Conservation (phyloP, 2,113 vertebrate genomes). For the Calypte anna region DNA sequence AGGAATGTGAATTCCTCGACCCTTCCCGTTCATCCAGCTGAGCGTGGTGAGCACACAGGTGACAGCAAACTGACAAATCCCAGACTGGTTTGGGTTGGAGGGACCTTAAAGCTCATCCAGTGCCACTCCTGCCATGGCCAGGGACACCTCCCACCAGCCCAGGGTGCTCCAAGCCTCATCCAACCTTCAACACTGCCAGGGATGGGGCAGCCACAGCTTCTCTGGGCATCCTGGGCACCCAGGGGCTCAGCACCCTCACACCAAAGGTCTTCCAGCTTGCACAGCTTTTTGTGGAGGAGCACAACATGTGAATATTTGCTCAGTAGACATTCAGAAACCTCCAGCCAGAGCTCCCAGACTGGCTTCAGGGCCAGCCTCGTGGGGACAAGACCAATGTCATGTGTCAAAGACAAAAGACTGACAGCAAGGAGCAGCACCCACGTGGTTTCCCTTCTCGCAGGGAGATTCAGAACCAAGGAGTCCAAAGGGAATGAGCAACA, state of each 20-base stretch:
- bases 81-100: too few relatives aligned
- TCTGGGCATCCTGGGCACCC: too few relatives aligned
- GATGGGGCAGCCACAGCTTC: too few relatives aligned
- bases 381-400: neutral
- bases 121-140: too few relatives aligned
- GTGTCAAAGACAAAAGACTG: neutral
- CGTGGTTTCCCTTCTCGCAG: neutral
- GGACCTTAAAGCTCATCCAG: too few relatives aligned
- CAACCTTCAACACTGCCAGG: too few relatives aligned
- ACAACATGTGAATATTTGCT: fast-evolving
- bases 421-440: neutral
- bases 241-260: too few relatives aligned
- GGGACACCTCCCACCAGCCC: too few relatives aligned
- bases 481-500: fast-evolving
- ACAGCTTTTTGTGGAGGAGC: neutral
- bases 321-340: neutral
- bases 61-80: neutral
- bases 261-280: neutral
- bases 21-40: neutral
- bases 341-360: neutral
- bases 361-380: neutral
- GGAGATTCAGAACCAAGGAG: neutral
- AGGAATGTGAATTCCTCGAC: neutral
- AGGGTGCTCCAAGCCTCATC: too few relatives aligned
- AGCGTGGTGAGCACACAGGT: neutral